These are phyloP conservation scores for Campylorhamphus procurvoides DNA, from an alignment of 2,113 vertebrate genomes.

Conservation along the genomic window DNA sequence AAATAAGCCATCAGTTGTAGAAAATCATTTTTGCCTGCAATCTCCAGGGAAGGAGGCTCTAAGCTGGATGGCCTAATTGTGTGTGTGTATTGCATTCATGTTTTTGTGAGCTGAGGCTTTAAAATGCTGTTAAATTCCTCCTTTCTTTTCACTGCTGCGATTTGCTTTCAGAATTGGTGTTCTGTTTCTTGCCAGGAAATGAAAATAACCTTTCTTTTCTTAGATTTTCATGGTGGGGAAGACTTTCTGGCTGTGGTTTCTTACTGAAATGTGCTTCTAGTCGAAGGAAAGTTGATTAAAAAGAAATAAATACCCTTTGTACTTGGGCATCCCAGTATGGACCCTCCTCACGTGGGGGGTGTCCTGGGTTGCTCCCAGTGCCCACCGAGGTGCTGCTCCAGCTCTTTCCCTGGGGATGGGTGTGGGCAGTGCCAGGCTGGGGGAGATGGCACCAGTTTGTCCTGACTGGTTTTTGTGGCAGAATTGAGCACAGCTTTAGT, in stretches of 20 bases:
- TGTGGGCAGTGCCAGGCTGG: no score
- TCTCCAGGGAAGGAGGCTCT: not conserved
- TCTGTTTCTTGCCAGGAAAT: not conserved
- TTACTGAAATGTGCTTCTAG: not conserved
- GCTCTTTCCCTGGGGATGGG: not conserved
- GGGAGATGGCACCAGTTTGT: fast-evolving
- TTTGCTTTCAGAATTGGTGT: not conserved
- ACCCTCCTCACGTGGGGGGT: not conserved
- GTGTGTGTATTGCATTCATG: not conserved
- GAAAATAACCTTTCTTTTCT: not conserved
- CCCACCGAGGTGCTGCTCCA: fast-evolving
- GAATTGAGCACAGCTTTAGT: not conserved
- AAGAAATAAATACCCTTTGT: not conserved
- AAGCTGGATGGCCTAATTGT: not conserved
- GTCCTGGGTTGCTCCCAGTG: not conserved
- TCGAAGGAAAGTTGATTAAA: not conserved
- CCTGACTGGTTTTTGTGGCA: fast-evolving
- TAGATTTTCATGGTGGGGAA: not conserved
- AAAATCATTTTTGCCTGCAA: constrained; percentile 8
- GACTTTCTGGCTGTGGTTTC: not conserved
- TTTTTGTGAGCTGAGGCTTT: not conserved
- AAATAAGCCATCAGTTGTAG: constrained; percentile 36
- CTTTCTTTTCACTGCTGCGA: not conserved
- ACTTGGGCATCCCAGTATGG: not conserved
- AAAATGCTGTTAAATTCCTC: not conserved